These are phyloP conservation scores for Scolopax mira DNA, from an alignment of 2,113 vertebrate genomes.

Conservation along the genomic window DNA sequence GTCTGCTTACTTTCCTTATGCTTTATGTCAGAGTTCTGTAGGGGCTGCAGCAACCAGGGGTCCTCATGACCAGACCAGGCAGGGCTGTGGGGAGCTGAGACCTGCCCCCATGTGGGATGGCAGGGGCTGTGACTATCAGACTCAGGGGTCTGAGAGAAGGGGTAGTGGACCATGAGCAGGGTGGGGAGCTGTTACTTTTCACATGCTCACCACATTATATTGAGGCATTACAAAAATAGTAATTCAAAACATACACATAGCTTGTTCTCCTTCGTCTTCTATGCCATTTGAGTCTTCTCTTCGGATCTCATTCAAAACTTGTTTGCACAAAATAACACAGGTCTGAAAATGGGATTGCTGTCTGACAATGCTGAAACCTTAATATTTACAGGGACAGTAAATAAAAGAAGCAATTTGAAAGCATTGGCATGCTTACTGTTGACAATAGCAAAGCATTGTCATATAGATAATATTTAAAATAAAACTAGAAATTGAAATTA, in stretches of 20 bases:
- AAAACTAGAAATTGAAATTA: background rate
- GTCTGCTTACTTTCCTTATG: background rate
- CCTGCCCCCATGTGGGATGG: accelerated
- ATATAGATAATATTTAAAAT: background rate
- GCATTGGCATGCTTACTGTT: background rate
- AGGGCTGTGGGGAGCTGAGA: background rate
- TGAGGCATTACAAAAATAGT: background rate
- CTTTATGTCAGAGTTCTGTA: background rate
- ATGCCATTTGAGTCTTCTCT: background rate
- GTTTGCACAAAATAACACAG: background rate
- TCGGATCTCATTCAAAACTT: background rate
- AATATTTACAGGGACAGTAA: background rate
- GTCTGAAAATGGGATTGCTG: background rate
- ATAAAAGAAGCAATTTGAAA: background rate
- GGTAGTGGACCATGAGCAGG: background rate
- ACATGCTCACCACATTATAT: background rate
- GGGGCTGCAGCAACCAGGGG: accelerated
- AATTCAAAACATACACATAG: background rate
- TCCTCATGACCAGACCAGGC: accelerated
- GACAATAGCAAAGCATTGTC: background rate
- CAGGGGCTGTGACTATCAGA: background rate
- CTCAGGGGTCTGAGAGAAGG: background rate
- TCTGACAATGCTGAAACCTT: background rate
- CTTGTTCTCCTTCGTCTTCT: background rate
- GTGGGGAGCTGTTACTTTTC: background rate